phyloP scores from a whole-genome alignment of 2,113 vertebrate genomes.

The Actenoides hombroni region DNA sequence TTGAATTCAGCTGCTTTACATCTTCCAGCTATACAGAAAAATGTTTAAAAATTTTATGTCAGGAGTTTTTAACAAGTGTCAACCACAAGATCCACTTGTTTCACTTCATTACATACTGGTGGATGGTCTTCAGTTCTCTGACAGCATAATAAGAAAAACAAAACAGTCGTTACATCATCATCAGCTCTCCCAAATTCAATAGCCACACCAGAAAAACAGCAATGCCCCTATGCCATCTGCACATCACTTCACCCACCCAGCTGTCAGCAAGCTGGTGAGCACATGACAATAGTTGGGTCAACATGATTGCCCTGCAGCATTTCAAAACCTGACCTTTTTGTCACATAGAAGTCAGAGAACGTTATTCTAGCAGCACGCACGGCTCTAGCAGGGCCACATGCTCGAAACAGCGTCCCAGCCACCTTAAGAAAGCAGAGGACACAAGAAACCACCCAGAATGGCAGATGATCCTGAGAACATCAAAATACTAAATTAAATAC shows the following conservation, averaged over 20 bases:
- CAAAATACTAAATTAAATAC: not conserved
- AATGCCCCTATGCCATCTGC: conserved; percentile 1
- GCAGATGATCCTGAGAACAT: not conserved
- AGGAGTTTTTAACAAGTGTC: not conserved
- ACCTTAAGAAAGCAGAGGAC: not conserved
- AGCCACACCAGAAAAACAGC: not conserved
- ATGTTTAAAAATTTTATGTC: not conserved
- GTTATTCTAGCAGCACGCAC: not conserved
- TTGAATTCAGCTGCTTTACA: not conserved
- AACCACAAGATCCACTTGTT: not conserved
- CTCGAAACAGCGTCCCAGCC: not conserved
- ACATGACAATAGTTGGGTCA: conserved; percentile 12
- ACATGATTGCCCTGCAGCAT: conserved; percentile 29
- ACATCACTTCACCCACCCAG: not conserved
- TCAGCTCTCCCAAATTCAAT: not conserved
- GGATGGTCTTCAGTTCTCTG: not conserved
- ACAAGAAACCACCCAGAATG: not conserved
- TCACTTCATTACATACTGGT: not conserved
- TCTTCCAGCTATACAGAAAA: not conserved
- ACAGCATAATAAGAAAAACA: not conserved
- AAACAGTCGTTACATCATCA: not conserved
- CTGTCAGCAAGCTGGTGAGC: conserved; percentile 12
- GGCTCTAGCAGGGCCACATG: not conserved
- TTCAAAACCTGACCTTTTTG: conserved; percentile 52
- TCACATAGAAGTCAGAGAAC: conserved; percentile 50